Evolutionary conservation across 2,888 invertebrate genomes (phyloP).

Genomic region (Lasioglossum pauxillum): DNA sequence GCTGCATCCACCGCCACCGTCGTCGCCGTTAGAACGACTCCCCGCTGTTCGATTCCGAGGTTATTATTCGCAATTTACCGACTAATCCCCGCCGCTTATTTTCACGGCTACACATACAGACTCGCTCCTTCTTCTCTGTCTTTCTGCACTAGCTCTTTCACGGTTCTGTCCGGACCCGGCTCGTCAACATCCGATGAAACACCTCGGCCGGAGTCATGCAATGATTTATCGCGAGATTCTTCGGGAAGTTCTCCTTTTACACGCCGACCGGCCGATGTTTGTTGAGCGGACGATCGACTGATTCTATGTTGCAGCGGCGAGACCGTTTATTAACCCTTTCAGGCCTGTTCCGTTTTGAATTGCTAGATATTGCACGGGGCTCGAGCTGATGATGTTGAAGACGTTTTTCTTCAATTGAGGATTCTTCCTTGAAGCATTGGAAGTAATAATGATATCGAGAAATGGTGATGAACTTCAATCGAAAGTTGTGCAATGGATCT

Average conservation of each 20-base stretch:
- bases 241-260: neutral
- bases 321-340: neutral
- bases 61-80: constrained; percentile 36
- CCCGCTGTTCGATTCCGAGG: constrained; percentile 32
- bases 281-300: neutral
- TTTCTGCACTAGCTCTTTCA: neutral
- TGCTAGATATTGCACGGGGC: neutral
- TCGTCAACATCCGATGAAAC: neutral
- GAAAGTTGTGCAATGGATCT: too few species aligned
- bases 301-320: neutral
- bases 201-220: neutral
- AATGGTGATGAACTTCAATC: too few species aligned
- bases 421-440: neutral
- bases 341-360: neutral
- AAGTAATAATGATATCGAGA: too few species aligned
- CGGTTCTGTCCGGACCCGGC: neutral
- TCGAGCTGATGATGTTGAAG: neutral
- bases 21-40: neutral
- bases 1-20: constrained; percentile 4
- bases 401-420: neutral
- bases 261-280: neutral
- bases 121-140: neutral
- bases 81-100: neutral
- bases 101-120: neutral
- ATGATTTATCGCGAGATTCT: neutral